Conservation (phyloP, 2,113 vertebrate species). For the Strix uralensis region DNA sequence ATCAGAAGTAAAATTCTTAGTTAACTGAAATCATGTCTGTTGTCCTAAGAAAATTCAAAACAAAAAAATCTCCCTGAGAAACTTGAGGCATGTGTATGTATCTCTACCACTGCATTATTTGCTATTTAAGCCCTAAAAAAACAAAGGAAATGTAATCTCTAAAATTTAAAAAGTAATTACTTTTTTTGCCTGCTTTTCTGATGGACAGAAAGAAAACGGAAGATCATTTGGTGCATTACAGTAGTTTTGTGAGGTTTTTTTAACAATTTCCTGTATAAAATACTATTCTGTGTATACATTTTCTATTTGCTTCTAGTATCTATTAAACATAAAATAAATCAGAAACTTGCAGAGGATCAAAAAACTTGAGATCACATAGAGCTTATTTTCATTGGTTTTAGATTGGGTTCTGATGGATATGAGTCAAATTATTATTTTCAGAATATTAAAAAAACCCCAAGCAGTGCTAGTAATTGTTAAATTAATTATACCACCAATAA, state of each 20-base stretch:
- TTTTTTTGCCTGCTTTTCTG: not conserved
- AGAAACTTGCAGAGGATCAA: not conserved
- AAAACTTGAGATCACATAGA: not conserved
- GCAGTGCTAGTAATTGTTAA: not conserved
- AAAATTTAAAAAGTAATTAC: not conserved
- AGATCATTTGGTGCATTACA: not conserved
- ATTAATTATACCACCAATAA: not conserved
- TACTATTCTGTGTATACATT: not conserved
- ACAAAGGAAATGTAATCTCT: not conserved
- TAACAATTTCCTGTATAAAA: not conserved
- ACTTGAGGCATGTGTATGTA: not conserved
- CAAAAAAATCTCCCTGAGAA: not conserved
- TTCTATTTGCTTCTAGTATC: not conserved
- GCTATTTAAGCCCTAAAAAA: not conserved
- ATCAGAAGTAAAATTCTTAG: not conserved
- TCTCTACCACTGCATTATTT: not conserved
- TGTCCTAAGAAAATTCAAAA: not conserved
- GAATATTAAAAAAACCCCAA: not conserved
- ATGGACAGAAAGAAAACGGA: not conserved
- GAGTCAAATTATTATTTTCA: not conserved
- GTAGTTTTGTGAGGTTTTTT: fast-evolving
- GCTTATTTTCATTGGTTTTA: not conserved
- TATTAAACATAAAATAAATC: not conserved
- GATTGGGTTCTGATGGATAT: not conserved
- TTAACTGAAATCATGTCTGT: not conserved